Conservation (phyloP, 2,888 invertebrate species). For the Erynnis tages region DNA sequence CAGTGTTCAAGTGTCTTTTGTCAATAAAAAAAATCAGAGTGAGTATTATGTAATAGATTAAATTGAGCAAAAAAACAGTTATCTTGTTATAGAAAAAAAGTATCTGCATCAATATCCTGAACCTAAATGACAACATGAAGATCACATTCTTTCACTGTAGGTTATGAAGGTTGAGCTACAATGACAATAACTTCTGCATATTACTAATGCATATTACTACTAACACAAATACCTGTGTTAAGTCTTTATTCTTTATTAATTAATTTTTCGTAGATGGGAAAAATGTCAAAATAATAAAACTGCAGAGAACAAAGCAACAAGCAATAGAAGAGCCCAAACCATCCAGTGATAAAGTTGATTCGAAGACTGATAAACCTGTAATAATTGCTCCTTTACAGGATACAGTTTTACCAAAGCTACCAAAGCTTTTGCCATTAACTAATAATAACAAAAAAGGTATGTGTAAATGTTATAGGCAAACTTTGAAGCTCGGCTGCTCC, state of each 20-base stretch:
- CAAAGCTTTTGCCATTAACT: constrained; percentile 56
- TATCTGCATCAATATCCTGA: no score
- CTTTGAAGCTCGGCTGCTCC: no score
- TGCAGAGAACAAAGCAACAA: constrained; percentile 52
- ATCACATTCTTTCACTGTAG: no score
- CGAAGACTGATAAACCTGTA: constrained; percentile 12
- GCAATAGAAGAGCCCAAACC: constrained; percentile 18
- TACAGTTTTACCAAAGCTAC: constrained; percentile 45
- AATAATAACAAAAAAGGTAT: constrained; percentile 58
- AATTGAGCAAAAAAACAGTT: no score
- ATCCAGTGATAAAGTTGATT: constrained; percentile 36
- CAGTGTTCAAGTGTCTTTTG: constrained; percentile 60
- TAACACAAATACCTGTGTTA: no score
- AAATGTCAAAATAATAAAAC: constrained; percentile 51
- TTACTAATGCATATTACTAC: no score
- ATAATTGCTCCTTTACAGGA: constrained; percentile 23
- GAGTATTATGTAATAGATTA: no score
- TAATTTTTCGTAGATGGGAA: constrained; percentile 58
- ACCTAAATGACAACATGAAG: no score
- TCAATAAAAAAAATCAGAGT: constrained; percentile 60
- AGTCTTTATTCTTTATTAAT: background rate
- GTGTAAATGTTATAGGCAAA: constrained; percentile 8
- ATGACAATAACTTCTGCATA: no score
- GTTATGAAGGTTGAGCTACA: no score
- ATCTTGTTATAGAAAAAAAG: no score